Conservation (phyloP, 2,797 vertebrate genomes). For the Oreortyx pictus region DNA sequence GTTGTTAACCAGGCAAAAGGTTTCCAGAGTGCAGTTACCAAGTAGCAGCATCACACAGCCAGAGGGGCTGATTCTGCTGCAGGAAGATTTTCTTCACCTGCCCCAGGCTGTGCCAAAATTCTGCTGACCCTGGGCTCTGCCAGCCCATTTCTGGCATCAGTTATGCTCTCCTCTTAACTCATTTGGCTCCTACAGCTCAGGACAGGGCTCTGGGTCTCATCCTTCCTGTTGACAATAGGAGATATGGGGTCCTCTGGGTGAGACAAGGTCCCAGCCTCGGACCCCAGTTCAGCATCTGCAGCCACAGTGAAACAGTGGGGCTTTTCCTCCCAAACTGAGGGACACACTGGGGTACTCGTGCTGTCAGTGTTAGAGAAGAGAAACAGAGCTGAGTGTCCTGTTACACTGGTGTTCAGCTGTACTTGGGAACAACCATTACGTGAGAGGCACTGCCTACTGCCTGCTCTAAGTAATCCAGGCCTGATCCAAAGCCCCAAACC, state of each 20-base stretch:
- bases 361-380: slow-evolving; percentile 65
- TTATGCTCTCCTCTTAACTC: background rate
- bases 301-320: background rate
- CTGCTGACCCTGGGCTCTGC: background rate
- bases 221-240: background rate
- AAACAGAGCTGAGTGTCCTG: slow-evolving; percentile 55
- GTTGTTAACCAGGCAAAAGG: background rate
- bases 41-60: background rate
- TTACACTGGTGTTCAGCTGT: slow-evolving; percentile 29
- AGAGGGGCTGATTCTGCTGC: background rate
- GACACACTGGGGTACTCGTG: background rate
- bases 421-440: slow-evolving; percentile 56
- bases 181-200: background rate
- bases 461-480: slow-evolving; percentile 62
- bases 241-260: background rate
- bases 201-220: background rate
- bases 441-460: slow-evolving; percentile 66
- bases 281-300: background rate
- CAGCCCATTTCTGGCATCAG: background rate
- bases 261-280: background rate
- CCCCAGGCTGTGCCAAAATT: background rate
- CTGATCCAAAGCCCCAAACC: slow-evolving; percentile 66
- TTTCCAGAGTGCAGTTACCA: background rate
- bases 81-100: slow-evolving; percentile 14
- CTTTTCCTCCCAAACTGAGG: background rate